phyloP scores from a whole-genome alignment of 2,888 invertebrate species.

The Spilosoma lubricipeda region DNA sequence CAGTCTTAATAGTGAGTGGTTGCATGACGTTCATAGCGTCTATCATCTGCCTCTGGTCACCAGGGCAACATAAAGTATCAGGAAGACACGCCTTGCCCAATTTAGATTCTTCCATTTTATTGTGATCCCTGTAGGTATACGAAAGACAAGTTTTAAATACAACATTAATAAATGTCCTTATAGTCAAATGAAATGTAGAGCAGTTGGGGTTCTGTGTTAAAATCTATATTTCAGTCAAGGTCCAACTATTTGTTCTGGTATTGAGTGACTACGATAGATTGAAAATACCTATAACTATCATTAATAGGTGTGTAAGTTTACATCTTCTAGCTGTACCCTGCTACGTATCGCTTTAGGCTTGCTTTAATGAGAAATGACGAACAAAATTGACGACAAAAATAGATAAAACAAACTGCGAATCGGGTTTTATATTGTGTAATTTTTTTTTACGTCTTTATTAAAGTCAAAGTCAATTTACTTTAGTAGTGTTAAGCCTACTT shows the following conservation, averaged over 20 bases:
- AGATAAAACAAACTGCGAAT: no score
- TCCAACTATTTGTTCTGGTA: not conserved
- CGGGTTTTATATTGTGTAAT: not conserved
- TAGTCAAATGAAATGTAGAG: not conserved
- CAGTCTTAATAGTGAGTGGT: constrained; percentile 83
- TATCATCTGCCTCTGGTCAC: constrained; percentile 73
- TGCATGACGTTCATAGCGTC: constrained; percentile 79
- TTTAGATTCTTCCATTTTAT: constrained; percentile 80
- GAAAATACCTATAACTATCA: no score
- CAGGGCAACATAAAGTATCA: constrained; percentile 76
- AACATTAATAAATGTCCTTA: not conserved
- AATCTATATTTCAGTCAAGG: not conserved
- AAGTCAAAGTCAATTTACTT: not conserved
- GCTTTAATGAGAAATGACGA: no score
- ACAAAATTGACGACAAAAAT: no score
- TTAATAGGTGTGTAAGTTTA: no score
- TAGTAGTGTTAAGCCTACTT: not conserved
- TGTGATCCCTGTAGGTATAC: constrained; percentile 69
- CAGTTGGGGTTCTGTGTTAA: not conserved
- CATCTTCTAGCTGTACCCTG: no score
- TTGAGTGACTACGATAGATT: not conserved
- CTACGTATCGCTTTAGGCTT: no score
- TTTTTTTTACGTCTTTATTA: not conserved
- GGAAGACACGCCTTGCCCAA: constrained; percentile 75
- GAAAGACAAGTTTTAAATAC: constrained; percentile 7